phyloP scores from a whole-genome alignment of 2,113 vertebrate genomes.

The Herpetotheres cachinnans region DNA sequence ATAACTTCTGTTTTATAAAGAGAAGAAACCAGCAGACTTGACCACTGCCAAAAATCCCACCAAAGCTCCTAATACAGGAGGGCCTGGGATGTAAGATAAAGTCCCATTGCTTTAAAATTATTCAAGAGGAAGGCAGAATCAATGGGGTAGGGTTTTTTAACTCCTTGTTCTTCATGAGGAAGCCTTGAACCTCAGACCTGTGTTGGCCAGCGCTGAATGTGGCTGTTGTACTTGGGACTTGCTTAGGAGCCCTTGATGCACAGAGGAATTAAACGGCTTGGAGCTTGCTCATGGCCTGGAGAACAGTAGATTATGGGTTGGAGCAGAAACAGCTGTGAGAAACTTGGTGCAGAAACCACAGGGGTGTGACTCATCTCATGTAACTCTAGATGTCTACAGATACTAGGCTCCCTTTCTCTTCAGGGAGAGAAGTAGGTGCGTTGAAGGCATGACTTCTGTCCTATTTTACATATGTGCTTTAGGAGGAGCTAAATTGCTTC shows the following conservation, averaged over 20 bases:
- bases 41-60: conserved; percentile 73
- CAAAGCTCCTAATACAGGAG: conserved; percentile 39
- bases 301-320: neutral
- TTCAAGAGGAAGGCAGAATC: conserved; percentile 50
- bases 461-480: neutral
- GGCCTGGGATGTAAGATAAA: conserved; percentile 71
- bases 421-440: neutral
- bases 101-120: conserved; percentile 64
- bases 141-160: neutral
- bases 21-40: neutral
- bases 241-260: neutral
- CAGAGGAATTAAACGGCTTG: neutral
- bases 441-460: neutral
- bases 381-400: neutral
- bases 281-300: neutral
- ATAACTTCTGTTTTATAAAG: conserved; percentile 61
- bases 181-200: neutral
- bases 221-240: neutral
- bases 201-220: neutral
- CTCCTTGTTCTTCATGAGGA: neutral
- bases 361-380: neutral
- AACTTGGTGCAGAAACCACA: conserved; percentile 34
- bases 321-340: conserved; percentile 31
- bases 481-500: neutral
- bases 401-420: neutral